These are phyloP conservation scores for Parnassius smintheus DNA, from an alignment of 2,888 invertebrate species.

Conservation along the genomic window DNA sequence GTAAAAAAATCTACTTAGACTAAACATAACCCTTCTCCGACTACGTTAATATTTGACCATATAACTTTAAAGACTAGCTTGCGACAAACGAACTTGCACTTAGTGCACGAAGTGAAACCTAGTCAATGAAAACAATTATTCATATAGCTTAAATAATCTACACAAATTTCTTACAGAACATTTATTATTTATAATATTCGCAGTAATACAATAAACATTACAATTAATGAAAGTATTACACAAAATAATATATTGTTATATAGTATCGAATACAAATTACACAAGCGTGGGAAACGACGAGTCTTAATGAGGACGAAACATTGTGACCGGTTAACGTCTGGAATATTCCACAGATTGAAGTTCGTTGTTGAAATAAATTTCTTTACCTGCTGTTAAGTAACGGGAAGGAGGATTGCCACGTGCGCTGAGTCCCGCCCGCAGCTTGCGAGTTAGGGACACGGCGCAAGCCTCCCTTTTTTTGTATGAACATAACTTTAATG, in stretches of 20 bases:
- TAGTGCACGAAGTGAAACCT: too few species aligned
- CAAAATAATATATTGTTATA: background rate
- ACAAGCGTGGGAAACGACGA: slow-evolving; percentile 47
- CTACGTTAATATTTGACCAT: too few species aligned
- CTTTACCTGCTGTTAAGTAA: slow-evolving; percentile 73
- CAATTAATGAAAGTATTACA: too few species aligned
- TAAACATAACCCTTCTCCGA: too few species aligned
- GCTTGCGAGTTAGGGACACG: slow-evolving; percentile 55
- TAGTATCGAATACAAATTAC: slow-evolving; percentile 5
- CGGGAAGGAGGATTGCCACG: slow-evolving; percentile 77
- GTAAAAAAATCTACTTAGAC: slow-evolving; percentile 46
- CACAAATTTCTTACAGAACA: too few species aligned
- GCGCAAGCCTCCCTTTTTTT: slow-evolving; percentile 22
- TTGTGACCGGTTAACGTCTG: slow-evolving; percentile 49
- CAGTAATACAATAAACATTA: too few species aligned
- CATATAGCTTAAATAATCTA: too few species aligned
- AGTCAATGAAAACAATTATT: too few species aligned
- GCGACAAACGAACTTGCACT: too few species aligned
- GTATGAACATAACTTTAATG: slow-evolving; percentile 18
- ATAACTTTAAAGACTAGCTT: too few species aligned
- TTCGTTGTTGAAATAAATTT: slow-evolving; percentile 57
- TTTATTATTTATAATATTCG: too few species aligned
- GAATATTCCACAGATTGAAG: slow-evolving; percentile 64
- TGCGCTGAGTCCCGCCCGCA: slow-evolving; percentile 48
- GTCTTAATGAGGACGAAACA: slow-evolving; percentile 46